Evolutionary conservation across 2,113 vertebrate species (phyloP).

Genomic region (Pseudorectes ferrugineus): DNA sequence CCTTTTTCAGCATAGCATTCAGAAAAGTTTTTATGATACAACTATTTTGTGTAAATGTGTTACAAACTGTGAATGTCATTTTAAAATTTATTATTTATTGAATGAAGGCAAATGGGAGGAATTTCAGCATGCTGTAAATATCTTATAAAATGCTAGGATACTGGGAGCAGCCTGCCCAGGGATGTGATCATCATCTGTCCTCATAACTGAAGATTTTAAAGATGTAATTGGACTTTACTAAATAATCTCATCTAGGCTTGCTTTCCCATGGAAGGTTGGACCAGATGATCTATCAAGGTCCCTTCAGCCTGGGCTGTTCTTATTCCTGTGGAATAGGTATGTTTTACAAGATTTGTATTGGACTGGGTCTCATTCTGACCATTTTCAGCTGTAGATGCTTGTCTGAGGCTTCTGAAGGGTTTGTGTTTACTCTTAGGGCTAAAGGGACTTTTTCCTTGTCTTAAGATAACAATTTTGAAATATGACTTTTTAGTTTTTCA

Average conservation of each 20-base stretch:
- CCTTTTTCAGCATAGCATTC: background rate
- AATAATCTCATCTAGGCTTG: background rate
- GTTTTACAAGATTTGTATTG: background rate
- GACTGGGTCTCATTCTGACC: fast-evolving
- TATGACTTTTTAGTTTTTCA: background rate
- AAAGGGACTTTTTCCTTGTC: background rate
- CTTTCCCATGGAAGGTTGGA: background rate
- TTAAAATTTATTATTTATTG: background rate
- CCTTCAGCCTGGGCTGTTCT: background rate
- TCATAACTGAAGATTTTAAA: background rate
- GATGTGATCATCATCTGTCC: background rate
- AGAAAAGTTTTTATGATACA: background rate
- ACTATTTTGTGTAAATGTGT: background rate
- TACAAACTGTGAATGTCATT: background rate
- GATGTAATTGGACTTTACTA: background rate
- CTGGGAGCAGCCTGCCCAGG: background rate
- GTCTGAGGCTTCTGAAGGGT: background rate
- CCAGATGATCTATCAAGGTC: background rate
- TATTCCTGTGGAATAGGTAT: background rate
- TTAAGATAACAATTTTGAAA: background rate
- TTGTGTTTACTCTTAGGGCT: background rate
- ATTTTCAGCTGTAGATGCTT: background rate
- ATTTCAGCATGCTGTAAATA: background rate
- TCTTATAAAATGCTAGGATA: background rate
- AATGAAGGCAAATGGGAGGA: background rate